Base-by-base conservation (phyloP, 2,113 vertebrate genomes). In the Prietella phreatophila region DNA sequence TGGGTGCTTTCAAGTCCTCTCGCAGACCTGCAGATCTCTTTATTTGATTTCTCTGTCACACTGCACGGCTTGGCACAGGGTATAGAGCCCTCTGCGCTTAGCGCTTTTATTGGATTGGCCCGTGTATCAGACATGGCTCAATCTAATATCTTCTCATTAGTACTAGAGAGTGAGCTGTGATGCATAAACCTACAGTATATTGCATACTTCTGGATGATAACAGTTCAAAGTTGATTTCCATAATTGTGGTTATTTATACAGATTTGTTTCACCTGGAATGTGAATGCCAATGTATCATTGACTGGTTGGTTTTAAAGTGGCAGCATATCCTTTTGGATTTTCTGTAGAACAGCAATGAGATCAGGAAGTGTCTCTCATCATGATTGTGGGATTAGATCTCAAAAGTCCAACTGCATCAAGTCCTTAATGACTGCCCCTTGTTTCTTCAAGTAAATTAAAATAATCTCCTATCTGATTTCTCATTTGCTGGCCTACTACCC, bases 91-190 rank as follows among this genome's bases (percentile, higher is more conserved):
- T 58, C 58, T 71, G 78, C 69, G 55, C 63, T 86, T 83, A 84
- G 84, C 55, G 42, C 55, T 73, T 88, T 86, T 90, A 90, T 88
- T 88, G 84, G 89, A 88, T 88, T 88, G 84, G 81, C 83, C 39
- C 53, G 61, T 42, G 36, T 42, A 15, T 53, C 78, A 73, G 84
- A 86, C 53, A 58, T 69, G 81, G 53, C 83, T 56, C 87, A 82
- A 58, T 82, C 63, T 17, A 82, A 71, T 82, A 87, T 33, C 39
- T 80, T 56, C 63, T 82, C 50, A 80, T 87, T 87, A 87, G 53
- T 86, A 65, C 75, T 67, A 80, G 80, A 20, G 53, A 88, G 79
- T 79, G 87, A 56, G 22, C 84, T 60, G 25, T 20, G 69, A 86
- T 75, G 80, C 9, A 50, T 25, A 80, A 55, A 75, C 60, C 42